These are phyloP conservation scores for Caenorhabditis auriculariae DNA, from an alignment of 2,888 invertebrate species.

Conservation along the genomic window DNA sequence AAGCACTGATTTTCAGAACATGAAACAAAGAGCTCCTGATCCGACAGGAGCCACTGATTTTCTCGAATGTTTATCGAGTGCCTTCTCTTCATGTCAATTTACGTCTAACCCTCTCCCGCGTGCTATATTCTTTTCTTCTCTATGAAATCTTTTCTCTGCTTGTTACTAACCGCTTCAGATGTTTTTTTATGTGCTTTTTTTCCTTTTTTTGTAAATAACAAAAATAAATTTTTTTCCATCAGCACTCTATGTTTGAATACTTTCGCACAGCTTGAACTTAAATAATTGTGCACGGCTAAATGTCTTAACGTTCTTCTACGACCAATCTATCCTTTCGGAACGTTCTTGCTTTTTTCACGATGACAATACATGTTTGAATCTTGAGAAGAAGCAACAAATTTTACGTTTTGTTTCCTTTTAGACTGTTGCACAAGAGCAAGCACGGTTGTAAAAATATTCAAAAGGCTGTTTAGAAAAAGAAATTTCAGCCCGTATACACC, in stretches of 20 bases:
- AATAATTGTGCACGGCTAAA: too few relatives aligned
- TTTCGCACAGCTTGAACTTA: too few relatives aligned
- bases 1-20: too few relatives aligned
- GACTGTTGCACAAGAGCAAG: not conserved
- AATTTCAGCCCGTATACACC: constrained; percentile 36
- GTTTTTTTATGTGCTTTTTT: constrained; percentile 8
- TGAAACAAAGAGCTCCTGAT: constrained; percentile 31
- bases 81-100: too few relatives aligned
- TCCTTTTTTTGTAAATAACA: constrained; percentile 2
- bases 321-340: constrained; percentile 2
- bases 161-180: constrained; percentile 1
- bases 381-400: too few relatives aligned
- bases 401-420: too few relatives aligned
- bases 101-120: too few relatives aligned
- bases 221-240: not conserved
- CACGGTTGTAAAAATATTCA: not conserved
- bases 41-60: constrained; percentile 25
- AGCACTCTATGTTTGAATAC: not conserved
- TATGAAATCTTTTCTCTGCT: not conserved
- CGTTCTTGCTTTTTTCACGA: constrained; percentile 2
- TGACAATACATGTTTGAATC: too few relatives aligned
- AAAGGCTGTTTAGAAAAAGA: not conserved
- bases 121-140: too few relatives aligned
- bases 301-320: not conserved
- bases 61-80: too few relatives aligned